phyloP scores from a whole-genome alignment of 2,113 vertebrate genomes.

The Mormoops blainvillei region DNA sequence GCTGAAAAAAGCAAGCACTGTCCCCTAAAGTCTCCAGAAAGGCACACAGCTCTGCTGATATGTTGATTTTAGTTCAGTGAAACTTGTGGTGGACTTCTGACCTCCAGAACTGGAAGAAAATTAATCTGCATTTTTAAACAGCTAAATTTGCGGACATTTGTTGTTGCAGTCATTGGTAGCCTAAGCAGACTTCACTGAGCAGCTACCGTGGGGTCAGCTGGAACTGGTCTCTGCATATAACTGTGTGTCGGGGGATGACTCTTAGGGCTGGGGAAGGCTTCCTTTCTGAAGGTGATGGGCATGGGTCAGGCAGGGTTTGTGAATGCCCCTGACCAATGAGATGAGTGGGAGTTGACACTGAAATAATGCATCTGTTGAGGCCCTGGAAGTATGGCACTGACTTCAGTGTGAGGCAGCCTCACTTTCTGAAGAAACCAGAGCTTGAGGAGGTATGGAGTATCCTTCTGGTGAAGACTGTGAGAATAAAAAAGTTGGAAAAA shows the following conservation, averaged over 20 bases:
- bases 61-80: not conserved
- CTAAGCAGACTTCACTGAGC: not conserved
- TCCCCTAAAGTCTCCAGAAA: not conserved
- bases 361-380: not conserved
- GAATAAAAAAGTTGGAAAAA: not conserved
- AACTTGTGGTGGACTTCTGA: not conserved
- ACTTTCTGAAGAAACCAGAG: not conserved
- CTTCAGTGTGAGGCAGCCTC: not conserved
- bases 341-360: not conserved
- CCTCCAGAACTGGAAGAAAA: not conserved
- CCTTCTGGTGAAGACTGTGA: too few relatives aligned
- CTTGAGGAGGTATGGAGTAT: not conserved
- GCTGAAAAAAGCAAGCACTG: not conserved
- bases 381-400: not conserved
- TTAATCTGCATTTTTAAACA: not conserved
- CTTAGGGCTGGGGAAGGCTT: not conserved
- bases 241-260: not conserved
- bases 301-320: not conserved
- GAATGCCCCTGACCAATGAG: not conserved
- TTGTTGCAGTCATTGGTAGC: not conserved
- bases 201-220: not conserved
- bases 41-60: not conserved
- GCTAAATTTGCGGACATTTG: too few relatives aligned
- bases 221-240: not conserved
- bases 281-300: not conserved